Base-by-base conservation (phyloP, 1,140 invertebrate species). In the Papilio helenus region DNA sequence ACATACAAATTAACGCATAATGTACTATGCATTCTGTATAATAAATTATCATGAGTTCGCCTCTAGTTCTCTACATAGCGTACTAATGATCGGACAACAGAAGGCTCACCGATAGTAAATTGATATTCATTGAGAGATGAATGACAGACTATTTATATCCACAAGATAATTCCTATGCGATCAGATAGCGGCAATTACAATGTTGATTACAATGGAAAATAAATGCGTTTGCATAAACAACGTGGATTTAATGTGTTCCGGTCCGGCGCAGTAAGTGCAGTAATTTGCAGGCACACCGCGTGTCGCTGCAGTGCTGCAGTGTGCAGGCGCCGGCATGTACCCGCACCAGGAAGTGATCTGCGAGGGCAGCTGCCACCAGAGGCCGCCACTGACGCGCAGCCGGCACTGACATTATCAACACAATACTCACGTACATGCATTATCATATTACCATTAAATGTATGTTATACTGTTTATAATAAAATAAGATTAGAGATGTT, bases 261-360 rank as follows among this genome's bases (percentile, higher is more conserved):
- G 58, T n/a, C 18, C n/a, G 61, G 61, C 61, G 29, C 34, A 71
- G 68, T 71, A 18, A 71, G 68, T 14, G 14, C 68, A 71, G 20
- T 71, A 3, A 71, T 71, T 71, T 39, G 68, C 29, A 71, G 68
- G 68, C 68, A 34, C 9, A 9, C 68, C 23, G 68, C 65, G 65
- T 34, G 65, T 12, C 65, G 65, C 20, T 16, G 16, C 10, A n/a
- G 10, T 8, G 10, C 20, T 14, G 29, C 61, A 68, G 23, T 16
- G 58, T 16, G 3, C 61, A 10, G 46, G 46, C 46, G 46, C 46
- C 46, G 14, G 14, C 1, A 16, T 34, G 34, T 34, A 71, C 9
- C 1, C 18, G 34, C 5, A 39, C 68, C 23, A 39, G 68, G 29
- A 71, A 71, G 34, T 39, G 23, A 71, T 71, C 65, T 39, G 23